Evolutionary conservation across 2,113 vertebrate species (phyloP).

Genomic region (Alouatta palliata): DNA sequence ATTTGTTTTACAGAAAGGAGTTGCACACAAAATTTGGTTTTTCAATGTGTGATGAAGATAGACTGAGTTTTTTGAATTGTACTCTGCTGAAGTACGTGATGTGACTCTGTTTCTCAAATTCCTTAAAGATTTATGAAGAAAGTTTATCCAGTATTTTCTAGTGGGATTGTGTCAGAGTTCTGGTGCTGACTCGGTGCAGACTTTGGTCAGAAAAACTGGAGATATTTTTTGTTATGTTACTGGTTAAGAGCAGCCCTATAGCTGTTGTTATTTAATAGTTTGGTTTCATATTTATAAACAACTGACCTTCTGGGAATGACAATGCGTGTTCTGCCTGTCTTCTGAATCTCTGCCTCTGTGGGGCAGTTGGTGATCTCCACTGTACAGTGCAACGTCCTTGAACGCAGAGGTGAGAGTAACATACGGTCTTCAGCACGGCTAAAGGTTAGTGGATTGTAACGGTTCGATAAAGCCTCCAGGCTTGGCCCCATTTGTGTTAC

Average conservation of each 20-base stretch:
- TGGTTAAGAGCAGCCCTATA: too few species aligned
- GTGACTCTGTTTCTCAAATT: neutral
- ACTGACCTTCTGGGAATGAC: neutral
- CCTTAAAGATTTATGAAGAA: too few species aligned
- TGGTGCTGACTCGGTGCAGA: neutral
- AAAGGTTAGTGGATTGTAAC: neutral
- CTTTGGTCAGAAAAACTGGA: neutral
- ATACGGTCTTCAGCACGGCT: rapidly evolving
- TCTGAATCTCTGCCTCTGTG: neutral
- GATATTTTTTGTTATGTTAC: neutral
- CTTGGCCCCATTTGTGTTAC: neutral
- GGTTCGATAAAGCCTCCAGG: neutral
- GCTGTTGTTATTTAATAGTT: too few species aligned
- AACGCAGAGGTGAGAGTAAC: too few species aligned
- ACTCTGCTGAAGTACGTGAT: neutral
- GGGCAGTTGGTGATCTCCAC: rapidly evolving
- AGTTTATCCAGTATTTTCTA: neutral
- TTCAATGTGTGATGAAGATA: neutral
- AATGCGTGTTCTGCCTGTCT: neutral
- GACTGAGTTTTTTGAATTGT: neutral
- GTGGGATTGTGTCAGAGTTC: neutral
- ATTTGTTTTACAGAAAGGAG: neutral
- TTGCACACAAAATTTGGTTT: neutral
- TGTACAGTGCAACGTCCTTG: neutral
- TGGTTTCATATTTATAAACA: neutral